Conservation (phyloP, 1,140 invertebrate species). For the Temnothorax nylanderi region DNA sequence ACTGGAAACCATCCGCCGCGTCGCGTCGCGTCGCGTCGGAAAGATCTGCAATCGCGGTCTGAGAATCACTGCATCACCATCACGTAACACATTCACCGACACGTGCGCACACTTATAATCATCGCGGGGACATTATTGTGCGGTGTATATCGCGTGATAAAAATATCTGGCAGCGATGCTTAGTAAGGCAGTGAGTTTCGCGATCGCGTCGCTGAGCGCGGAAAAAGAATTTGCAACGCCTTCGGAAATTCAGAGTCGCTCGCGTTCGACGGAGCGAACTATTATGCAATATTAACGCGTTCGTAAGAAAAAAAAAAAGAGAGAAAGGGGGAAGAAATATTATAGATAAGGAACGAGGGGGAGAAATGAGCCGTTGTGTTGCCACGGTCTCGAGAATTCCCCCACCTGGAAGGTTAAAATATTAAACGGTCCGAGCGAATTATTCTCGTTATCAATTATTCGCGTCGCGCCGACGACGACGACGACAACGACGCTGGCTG, state of each 20-base stretch:
- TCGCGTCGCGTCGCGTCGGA: background rate
- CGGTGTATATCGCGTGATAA: slow-evolving; percentile 22
- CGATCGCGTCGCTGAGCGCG: background rate
- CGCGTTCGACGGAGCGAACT: background rate
- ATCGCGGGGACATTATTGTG: background rate
- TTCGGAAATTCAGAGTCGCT: slow-evolving; percentile 8
- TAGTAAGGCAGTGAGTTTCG: slow-evolving; percentile 2
- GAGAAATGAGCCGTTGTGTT: background rate
- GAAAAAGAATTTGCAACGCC: slow-evolving; percentile 20
- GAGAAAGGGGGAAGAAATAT: too few relatives aligned
- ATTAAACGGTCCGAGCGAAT: slow-evolving; percentile 24
- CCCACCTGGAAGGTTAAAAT: background rate
- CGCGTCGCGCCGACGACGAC: background rate
- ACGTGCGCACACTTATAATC: slow-evolving; percentile 5
- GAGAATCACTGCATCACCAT: slow-evolving; percentile 33
- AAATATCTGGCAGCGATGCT: slow-evolving; percentile 13
- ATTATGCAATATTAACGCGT: slow-evolving; percentile 19
- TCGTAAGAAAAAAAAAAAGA: background rate
- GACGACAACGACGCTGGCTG: background rate
- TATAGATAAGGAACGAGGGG: background rate
- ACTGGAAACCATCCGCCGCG: background rate
- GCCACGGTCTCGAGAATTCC: background rate
- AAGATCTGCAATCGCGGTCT: background rate
- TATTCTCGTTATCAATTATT: slow-evolving; percentile 50
- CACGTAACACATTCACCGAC: slow-evolving; percentile 15